phyloP scores from a whole-genome alignment of 2,797 vertebrate genomes.

The Scolopax rusticola region DNA sequence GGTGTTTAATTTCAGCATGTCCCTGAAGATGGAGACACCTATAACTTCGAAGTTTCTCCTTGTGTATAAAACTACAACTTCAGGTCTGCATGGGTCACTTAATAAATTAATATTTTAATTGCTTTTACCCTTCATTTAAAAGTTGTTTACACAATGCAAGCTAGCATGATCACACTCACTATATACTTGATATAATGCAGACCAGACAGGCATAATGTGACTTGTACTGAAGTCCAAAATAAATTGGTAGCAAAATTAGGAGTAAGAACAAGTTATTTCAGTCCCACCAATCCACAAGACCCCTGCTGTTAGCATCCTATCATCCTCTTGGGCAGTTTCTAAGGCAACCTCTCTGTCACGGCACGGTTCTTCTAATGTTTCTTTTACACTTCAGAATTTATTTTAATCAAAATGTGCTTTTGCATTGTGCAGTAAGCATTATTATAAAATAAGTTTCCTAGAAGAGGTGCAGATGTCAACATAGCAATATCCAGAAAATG shows the following conservation, averaged over 20 bases:
- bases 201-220: neutral
- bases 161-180: neutral
- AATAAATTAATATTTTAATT: neutral
- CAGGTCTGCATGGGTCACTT: neutral
- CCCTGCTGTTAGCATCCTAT: neutral
- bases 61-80: neutral
- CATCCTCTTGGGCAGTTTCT: neutral
- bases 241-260: neutral
- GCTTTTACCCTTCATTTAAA: neutral
- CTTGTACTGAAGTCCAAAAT: neutral
- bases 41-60: neutral
- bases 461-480: neutral
- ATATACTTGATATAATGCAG: neutral
- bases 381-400: neutral
- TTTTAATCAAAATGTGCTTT: neutral
- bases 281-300: neutral
- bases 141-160: neutral
- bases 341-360: neutral
- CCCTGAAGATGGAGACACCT: neutral
- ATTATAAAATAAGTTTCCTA: neutral
- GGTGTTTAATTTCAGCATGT: neutral
- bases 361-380: neutral
- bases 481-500: neutral
- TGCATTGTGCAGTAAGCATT: neutral
- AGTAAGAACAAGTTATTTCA: neutral